Conservation (phyloP, 2,797 vertebrate genomes). For the Mus minutoides region DNA sequence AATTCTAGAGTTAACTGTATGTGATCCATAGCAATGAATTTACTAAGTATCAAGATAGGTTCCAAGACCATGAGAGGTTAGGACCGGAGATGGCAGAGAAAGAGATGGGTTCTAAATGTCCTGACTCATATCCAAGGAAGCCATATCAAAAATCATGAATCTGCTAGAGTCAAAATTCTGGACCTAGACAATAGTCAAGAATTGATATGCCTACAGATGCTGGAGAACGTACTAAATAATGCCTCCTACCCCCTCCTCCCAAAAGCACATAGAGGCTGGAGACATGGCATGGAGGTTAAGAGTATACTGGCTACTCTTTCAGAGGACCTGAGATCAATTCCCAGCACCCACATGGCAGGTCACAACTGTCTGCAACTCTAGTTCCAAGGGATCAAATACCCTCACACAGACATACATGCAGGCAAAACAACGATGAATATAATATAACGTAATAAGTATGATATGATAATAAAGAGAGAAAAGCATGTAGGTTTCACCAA, state of each 20-base stretch:
- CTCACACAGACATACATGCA: background rate
- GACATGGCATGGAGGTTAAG: background rate
- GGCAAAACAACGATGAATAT: background rate
- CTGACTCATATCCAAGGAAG: constrained; percentile 22
- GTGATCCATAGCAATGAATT: constrained; percentile 49
- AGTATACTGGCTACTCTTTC: background rate
- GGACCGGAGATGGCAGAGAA: background rate
- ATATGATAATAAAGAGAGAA: too few species aligned
- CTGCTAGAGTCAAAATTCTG: constrained; percentile 16
- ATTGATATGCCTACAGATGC: background rate
- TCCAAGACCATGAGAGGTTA: background rate
- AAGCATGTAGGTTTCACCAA: background rate
- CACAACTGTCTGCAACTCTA: background rate
- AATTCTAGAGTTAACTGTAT: constrained; percentile 70
- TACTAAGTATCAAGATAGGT: constrained; percentile 40
- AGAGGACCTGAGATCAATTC: background rate
- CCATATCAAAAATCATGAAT: background rate
- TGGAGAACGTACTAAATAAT: background rate
- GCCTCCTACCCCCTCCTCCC: background rate
- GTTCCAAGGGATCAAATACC: background rate
- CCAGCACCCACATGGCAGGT: background rate
- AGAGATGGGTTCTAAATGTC: background rate
- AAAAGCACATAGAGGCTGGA: background rate
- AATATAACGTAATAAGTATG: background rate
- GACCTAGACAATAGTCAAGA: background rate